phyloP scores from a whole-genome alignment of 2,888 invertebrate genomes.

The Chloroclystis v-ata region DNA sequence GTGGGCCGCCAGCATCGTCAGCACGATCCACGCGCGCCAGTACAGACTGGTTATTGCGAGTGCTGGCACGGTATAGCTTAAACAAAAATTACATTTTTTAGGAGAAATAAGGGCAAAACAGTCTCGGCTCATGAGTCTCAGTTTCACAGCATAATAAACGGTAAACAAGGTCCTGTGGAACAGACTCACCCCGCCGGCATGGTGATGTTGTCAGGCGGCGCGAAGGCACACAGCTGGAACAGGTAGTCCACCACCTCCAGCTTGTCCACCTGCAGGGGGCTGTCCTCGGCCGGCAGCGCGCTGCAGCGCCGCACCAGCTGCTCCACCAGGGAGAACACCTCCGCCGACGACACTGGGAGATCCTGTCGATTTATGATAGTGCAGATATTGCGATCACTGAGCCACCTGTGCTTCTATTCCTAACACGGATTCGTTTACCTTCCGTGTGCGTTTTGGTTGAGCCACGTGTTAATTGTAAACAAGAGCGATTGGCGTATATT shows the following conservation, averaged over 20 bases:
- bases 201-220: slow-evolving; percentile 94
- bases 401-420: no score
- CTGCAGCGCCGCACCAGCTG: slow-evolving; percentile 91
- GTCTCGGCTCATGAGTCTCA: no score
- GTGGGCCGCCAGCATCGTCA: slow-evolving; percentile 93
- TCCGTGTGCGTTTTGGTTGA: not conserved
- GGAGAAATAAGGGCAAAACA: no score
- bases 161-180: no score
- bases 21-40: slow-evolving; percentile 92
- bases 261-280: slow-evolving; percentile 86
- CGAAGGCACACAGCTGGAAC: slow-evolving; percentile 93
- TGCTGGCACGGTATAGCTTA: slow-evolving; percentile 87
- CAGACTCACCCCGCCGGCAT: slow-evolving; percentile 89
- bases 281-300: slow-evolving; percentile 84
- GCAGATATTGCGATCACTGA: no score
- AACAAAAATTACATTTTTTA: not conserved
- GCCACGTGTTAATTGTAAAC: no score
- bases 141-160: no score
- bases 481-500: no score
- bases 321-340: slow-evolving; percentile 91
- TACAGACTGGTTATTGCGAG: slow-evolving; percentile 94
- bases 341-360: slow-evolving; percentile 87
- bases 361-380: slow-evolving; percentile 69
- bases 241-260: slow-evolving; percentile 92
- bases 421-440: no score